Evolutionary conservation across 2,113 vertebrate species (phyloP), one percentile per base, ranked within the genome.

Genomic region (Percina caprodes): DNA sequence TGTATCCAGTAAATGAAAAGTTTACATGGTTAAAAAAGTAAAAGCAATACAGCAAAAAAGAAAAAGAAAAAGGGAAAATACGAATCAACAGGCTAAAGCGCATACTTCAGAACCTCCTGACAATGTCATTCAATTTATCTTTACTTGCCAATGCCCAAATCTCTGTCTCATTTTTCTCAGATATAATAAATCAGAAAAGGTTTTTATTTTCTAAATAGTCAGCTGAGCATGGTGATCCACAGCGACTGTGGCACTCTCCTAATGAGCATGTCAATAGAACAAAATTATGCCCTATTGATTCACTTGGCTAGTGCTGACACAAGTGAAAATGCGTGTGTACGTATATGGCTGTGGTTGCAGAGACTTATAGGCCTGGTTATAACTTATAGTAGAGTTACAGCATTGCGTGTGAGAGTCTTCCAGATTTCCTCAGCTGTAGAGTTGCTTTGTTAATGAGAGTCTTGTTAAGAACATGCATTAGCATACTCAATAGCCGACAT

Each of bases 211-310:
- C 7, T 26, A 26, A 71, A 83, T 42, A 42, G 11, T 78, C 52
- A 68, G 54, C 21, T 1, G 26, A 69, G 56, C 24, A 46, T 2
- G 1, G 12, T 71, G 63, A 75, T 70, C 59, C 56, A 71, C 23
- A 24, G 18, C 69, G 55, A 63, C 68, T 33, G 19, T 21, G 69
- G 48, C 33, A 33, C 66, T 63, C 60, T 42, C 48, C 48, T 70
- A 63, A 79, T 55, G 67, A 85, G 60, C 46, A 24, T 16, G 30
- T 86, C 80, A 74, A 80, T 67, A 80, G 54, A 83, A 58, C 58
- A 74, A 82, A 75, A 55, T 68, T 65, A 82, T 52, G 68, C 58
- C 74, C 76, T 68, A 90, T 86, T 39, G 87, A 89, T 79, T 79
- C 71, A 67, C 52, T 8, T 46, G 11, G 12, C 62, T 39, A 52